Evolutionary conservation across 2,888 invertebrate genomes (phyloP).

Genomic region (Hylaea fasciaria): DNA sequence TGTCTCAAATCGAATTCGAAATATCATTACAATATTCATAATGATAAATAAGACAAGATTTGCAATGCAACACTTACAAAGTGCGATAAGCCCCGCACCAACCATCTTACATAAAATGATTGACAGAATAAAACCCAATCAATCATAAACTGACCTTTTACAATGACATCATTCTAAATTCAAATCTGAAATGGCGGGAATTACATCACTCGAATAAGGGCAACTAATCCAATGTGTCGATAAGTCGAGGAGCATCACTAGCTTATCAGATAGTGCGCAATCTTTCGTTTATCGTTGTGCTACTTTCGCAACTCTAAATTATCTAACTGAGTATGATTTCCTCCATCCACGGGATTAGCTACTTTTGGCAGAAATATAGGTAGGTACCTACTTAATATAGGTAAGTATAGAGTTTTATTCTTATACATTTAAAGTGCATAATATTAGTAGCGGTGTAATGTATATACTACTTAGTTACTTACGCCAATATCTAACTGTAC

Average conservation of each 20-base stretch:
- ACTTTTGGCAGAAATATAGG: background rate
- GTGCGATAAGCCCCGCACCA: background rate
- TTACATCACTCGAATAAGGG: conserved; percentile 36
- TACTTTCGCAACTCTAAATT: conserved; percentile 49
- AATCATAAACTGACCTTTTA: conserved; percentile 40
- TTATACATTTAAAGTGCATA: too few relatives aligned
- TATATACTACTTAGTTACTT: too few relatives aligned
- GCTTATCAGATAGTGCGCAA: conserved; percentile 45
- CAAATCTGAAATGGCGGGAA: conserved; percentile 31
- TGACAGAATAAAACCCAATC: conserved; percentile 38
- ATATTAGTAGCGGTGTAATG: too few relatives aligned
- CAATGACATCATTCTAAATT: conserved; percentile 38
- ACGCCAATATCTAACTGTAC: conserved; percentile 39
- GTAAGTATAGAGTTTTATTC: too few relatives aligned
- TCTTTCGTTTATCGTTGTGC: conserved; percentile 35
- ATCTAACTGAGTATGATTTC: conserved; percentile 49
- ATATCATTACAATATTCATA: too few relatives aligned
- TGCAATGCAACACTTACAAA: too few relatives aligned
- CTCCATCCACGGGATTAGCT: conserved; percentile 26
- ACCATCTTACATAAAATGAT: conserved; percentile 37
- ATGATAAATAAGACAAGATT: too few relatives aligned
- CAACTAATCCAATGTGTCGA: conserved; percentile 31
- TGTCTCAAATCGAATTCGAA: too few relatives aligned
- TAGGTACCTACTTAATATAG: conserved; percentile 6
- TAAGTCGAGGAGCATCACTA: conserved; percentile 49